Evolutionary conservation across 2,113 vertebrate species (phyloP).

Genomic region (Mirounga angustirostris): DNA sequence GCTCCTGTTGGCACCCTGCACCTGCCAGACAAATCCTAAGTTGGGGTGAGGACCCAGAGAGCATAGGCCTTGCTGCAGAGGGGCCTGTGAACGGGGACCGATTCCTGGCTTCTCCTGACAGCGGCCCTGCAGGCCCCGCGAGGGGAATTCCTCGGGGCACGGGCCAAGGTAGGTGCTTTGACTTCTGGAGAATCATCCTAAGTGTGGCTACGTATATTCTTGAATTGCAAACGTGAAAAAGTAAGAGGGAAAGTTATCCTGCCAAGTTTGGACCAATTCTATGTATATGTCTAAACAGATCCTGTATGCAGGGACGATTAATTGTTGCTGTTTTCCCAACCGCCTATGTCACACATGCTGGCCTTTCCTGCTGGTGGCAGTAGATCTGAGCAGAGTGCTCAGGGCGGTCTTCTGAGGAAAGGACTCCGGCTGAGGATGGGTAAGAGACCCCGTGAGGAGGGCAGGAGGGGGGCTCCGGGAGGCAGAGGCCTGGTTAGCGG

Average conservation of each 20-base stretch:
- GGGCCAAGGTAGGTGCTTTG: neutral
- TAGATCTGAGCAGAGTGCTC: neutral
- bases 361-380: neutral
- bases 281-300: neutral
- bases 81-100: neutral
- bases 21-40: rapidly evolving
- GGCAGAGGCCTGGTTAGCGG: neutral
- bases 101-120: rapidly evolving
- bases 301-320: neutral
- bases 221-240: neutral
- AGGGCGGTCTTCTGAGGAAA: neutral
- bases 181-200: neutral
- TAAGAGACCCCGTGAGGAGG: neutral
- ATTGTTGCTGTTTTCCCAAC: neutral
- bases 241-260: neutral
- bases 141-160: neutral
- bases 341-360: rapidly evolving
- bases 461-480: neutral
- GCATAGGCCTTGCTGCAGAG: rapidly evolving
- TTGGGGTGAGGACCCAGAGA: neutral
- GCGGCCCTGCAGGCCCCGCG: neutral
- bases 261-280: neutral
- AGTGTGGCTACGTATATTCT: neutral
- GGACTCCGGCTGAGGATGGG: neutral
- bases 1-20: neutral